Conservation (phyloP, 2,113 vertebrate genomes). For the Grammomys dolichurus region DNA sequence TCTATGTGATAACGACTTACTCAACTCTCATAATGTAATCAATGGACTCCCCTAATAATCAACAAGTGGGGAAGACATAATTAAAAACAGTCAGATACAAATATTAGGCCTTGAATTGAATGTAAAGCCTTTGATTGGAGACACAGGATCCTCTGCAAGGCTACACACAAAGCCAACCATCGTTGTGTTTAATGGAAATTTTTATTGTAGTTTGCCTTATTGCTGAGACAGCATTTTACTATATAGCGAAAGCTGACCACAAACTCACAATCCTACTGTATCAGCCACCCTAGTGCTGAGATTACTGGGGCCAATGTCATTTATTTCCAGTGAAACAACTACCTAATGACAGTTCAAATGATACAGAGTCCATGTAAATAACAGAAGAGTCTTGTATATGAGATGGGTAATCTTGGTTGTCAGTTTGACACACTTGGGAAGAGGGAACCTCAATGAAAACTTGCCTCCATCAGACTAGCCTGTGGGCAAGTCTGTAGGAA, state of each 20-base stretch:
- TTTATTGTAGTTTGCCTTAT: background rate
- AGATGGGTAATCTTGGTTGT: background rate
- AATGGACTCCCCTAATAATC: conserved; percentile 5
- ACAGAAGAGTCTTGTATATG: background rate
- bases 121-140: background rate
- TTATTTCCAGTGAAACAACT: background rate
- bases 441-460: background rate
- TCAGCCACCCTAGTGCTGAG: background rate
- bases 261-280: background rate
- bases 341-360: background rate
- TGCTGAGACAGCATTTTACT: background rate
- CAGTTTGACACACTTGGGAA: background rate
- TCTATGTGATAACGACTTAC: background rate
- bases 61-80: background rate
- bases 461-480: background rate
- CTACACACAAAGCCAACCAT: background rate
- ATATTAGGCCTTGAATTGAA: background rate
- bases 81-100: background rate
- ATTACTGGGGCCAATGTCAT: background rate
- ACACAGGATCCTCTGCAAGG: background rate
- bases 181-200: background rate
- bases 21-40: background rate
- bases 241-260: background rate
- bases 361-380: background rate
- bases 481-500: background rate